Base-by-base conservation (phyloP, 2,797 vertebrate genomes). In the Anguilla anguilla region DNA sequence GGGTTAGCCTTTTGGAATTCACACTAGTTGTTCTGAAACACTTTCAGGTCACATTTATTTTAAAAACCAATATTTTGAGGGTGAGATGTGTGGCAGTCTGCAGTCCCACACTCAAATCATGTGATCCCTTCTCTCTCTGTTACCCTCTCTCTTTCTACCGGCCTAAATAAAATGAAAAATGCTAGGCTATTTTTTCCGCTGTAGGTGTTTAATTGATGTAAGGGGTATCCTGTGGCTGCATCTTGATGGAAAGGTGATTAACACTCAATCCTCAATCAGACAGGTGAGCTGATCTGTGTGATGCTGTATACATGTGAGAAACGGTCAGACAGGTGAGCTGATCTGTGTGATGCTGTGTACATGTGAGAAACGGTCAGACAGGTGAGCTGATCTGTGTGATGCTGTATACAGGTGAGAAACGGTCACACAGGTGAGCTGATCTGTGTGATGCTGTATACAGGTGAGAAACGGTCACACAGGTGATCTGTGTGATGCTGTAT, bases 321-420 rank as follows among this genome's bases (percentile, higher is more conserved):
- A 10, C 51, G 10, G 51, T 53, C 51, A 53, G 3, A 11, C 51
- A 61, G 59, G 64, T 25, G 22, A 6, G 7, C 5, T 28, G 25
- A 9, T 67, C 5, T 67, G 35, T 43, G 35, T n/a, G 82, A 61
- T 88, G 86, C 90, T 91, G 90, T 90, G 19, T 59, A 17, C 15
- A 59, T 17, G 88, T 87, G 67, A 84, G 57, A 86, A 31, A 53
- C 13, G 0, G 55, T 57, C 13, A 4, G 3, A 57, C 55, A 67
- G 64, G 25, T n/a, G 25, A 1, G 7, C 25, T 67, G 6, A 7
- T 67, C 6, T 67, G 35, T 43, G 35, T n/a, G 82, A 61, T 88
- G 86, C 90, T 92, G 90, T 90, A 89, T 86, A 61, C 87, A 88
- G 83, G 88, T 87, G 67, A 84, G 57, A 86, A 46, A 53, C 86